Evolutionary conservation across 2,113 vertebrate species (phyloP).

Genomic region (Suricata suricatta): DNA sequence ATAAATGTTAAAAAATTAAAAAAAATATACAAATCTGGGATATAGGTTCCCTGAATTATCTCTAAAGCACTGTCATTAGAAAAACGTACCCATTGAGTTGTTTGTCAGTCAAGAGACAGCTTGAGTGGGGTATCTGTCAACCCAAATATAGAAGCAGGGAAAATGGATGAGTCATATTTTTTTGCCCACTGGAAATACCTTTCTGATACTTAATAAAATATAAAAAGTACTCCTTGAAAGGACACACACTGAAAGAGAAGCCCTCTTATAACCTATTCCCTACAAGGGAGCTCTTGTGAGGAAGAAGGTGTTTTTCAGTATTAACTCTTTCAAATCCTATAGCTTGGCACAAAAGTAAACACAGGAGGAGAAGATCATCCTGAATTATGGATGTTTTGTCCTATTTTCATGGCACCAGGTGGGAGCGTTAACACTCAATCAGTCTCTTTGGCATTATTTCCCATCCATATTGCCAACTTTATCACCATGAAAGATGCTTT

Average conservation of each 20-base stretch:
- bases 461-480: slow-evolving; percentile 63
- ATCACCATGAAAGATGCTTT: slow-evolving; percentile 69
- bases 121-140: background rate
- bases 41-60: background rate
- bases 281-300: background rate
- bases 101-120: background rate
- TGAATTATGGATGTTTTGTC: background rate
- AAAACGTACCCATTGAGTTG: background rate
- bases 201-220: background rate
- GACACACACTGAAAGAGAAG: background rate
- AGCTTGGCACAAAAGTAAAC: slow-evolving; percentile 8
- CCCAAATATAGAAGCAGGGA: background rate
- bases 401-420: slow-evolving; percentile 66
- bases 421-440: slow-evolving; percentile 67
- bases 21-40: slow-evolving; percentile 5
- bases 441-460: slow-evolving; percentile 57
- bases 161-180: background rate
- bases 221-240: background rate
- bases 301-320: background rate
- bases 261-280: background rate
- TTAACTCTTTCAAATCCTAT: slow-evolving; percentile 24
- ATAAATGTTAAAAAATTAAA: too few relatives aligned
- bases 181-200: background rate
- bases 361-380: slow-evolving; percentile 24
- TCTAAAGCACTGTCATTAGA: background rate